A percentile compares a stretch with the other conserved stretches of the same genome.
phyloP scores from a whole-genome alignment of 2,113 vertebrate species.

The Gymnarchus niloticus region DNA sequence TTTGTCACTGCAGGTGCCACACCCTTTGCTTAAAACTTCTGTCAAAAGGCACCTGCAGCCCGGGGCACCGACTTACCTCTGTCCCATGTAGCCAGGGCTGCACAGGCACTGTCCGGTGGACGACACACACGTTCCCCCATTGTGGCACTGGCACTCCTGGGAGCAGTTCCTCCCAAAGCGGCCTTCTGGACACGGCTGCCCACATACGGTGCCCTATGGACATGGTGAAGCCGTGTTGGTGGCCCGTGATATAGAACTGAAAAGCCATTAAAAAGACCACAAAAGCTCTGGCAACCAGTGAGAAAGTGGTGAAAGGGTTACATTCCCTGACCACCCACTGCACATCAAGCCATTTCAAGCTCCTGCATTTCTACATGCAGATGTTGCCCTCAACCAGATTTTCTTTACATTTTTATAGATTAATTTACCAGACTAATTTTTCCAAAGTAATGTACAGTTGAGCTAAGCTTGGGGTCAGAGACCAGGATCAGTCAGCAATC shows the following conservation, averaged over 20 bases:
- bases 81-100: conserved; percentile 82
- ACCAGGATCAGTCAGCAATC: too few species aligned
- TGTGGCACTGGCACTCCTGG: conserved; percentile 95
- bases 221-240: not conserved
- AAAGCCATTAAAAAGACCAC: not conserved
- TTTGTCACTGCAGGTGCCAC: not conserved
- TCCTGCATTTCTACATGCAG: not conserved
- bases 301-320: too few species aligned
- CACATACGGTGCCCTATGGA: conserved; percentile 86
- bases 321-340: too few species aligned
- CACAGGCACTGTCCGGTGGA: conserved; percentile 78
- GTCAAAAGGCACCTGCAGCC: not conserved
- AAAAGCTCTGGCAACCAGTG: not conserved
- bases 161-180: conserved; percentile 85
- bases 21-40: not conserved
- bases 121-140: conserved; percentile 75
- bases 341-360: too few species aligned
- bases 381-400: not conserved
- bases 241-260: not conserved
- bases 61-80: conserved; percentile 66
- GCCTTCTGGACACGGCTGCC: conserved; percentile 89
- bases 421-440: too few species aligned
- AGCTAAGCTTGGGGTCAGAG: too few species aligned
- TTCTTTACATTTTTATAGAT: too few species aligned
- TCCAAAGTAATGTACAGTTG: too few species aligned